Percentiles rank a stretch among this genome's conserved stretches.
These are phyloP conservation scores for Willowsia nigromaculata DNA, from an alignment of 2,888 invertebrate genomes.

Conservation along the genomic window DNA sequence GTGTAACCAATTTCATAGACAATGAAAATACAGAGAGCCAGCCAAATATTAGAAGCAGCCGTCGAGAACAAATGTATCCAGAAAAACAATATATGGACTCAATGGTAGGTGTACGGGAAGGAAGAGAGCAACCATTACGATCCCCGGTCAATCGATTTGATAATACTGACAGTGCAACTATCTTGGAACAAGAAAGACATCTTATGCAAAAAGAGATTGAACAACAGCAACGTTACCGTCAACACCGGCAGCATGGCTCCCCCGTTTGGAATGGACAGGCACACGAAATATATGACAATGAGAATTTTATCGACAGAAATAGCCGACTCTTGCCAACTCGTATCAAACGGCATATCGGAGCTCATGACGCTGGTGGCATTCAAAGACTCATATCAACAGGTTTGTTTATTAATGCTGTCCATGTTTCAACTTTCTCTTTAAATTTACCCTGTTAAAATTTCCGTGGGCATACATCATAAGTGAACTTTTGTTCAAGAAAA, in stretches of 20 bases:
- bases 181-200: slow-evolving; percentile 49
- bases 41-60: slow-evolving; percentile 13
- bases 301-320: neutral
- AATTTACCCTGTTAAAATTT: too few species aligned
- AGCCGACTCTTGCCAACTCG: slow-evolving; percentile 15
- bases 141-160: neutral
- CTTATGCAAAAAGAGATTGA: slow-evolving; percentile 27
- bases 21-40: neutral
- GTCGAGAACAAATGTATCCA: slow-evolving; percentile 30
- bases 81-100: slow-evolving; percentile 28
- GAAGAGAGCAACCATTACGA: neutral
- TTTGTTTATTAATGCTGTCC: slow-evolving; percentile 29
- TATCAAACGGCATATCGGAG: slow-evolving; percentile 75
- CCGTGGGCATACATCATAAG: too few species aligned
- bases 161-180: slow-evolving; percentile 23
- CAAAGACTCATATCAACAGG: slow-evolving; percentile 79
- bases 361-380: slow-evolving; percentile 77
- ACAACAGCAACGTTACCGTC: slow-evolving; percentile 35
- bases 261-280: slow-evolving; percentile 35
- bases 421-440: neutral
- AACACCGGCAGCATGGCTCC: neutral
- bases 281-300: neutral
- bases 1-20: slow-evolving; percentile 10
- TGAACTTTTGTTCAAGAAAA: too few species aligned
- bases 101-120: neutral